Evolutionary conservation across 1,140 invertebrate species (phyloP).

Genomic region (Leptinotarsa undecemlineata): DNA sequence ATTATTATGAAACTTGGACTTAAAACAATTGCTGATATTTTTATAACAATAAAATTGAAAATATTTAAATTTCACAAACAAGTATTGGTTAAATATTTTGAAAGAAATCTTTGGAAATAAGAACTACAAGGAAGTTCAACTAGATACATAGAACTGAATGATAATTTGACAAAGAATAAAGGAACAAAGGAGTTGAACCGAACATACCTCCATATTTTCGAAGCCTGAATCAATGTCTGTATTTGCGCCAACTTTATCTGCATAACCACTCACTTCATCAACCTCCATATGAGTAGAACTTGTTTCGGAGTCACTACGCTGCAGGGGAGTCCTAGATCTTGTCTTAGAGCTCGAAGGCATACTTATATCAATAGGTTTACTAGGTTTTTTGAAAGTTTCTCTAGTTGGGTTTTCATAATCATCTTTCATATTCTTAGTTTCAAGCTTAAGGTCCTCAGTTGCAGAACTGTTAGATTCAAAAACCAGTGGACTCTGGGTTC

Average conservation of each 20-base stretch:
- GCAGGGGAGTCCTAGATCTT: conserved; percentile 40
- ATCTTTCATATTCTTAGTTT: conserved; percentile 12
- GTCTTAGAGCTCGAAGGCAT: conserved; percentile 46
- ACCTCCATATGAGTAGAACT: conserved; percentile 62
- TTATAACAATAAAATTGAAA: too few relatives aligned
- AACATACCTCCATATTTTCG: conserved; percentile 73
- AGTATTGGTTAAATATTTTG: too few relatives aligned
- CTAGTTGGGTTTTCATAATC: conserved; percentile 30
- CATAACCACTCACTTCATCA: conserved; percentile 57
- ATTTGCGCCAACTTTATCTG: conserved; percentile 58
- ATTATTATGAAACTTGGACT: too few relatives aligned
- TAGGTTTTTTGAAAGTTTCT: conserved; percentile 49
- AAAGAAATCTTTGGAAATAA: too few relatives aligned
- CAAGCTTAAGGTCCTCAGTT: conserved; percentile 28
- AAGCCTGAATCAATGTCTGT: conserved; percentile 75
- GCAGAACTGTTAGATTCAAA: conserved; percentile 33
- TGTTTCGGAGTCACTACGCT: conserved; percentile 51
- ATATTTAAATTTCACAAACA: too few relatives aligned
- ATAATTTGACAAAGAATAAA: too few relatives aligned
- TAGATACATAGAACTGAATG: too few relatives aligned
- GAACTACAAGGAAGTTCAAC: too few relatives aligned
- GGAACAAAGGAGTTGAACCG: not conserved
- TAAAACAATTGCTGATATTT: too few relatives aligned
- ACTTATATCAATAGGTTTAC: conserved; percentile 50
- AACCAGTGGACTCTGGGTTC: conserved; percentile 49